Conservation (phyloP, 2,797 vertebrate species). For the Arnoldichthys spilopterus region DNA sequence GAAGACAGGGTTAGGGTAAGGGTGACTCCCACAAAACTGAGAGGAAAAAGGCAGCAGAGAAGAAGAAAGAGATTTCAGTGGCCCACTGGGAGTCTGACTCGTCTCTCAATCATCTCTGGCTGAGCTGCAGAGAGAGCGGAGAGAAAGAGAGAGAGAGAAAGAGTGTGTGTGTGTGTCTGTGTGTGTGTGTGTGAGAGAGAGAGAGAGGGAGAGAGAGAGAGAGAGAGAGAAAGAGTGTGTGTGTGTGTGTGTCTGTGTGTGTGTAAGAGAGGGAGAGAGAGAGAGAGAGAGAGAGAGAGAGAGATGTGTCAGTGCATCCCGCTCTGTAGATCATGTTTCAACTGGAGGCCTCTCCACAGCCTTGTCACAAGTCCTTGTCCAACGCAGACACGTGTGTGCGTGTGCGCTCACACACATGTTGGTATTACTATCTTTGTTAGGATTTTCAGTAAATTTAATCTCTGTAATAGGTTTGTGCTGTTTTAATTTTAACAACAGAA, state of each 20-base stretch:
- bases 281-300: conserved; percentile 19
- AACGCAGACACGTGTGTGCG: conserved; percentile 28
- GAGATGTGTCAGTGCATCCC: conserved; percentile 41
- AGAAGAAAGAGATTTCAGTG: conserved; percentile 63
- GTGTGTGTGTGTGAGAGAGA: no score
- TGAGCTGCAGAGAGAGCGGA: conserved; percentile 47
- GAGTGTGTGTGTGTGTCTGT: no score
- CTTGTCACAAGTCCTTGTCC: conserved; percentile 48
- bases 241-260: no score
- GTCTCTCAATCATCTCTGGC: conserved; percentile 59
- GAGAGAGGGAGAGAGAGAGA: conserved; percentile 35
- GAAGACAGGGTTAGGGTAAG: conserved; percentile 53
- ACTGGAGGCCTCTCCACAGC: conserved; percentile 51
- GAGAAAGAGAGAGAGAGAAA: conserved; percentile 17
- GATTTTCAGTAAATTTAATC: background rate
- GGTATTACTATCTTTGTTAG: conserved; percentile 21
- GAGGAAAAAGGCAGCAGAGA: conserved; percentile 51
- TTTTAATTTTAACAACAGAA: background rate
- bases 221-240: conserved; percentile 32
- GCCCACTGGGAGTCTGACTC: conserved; percentile 59
- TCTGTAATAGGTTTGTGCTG: background rate
- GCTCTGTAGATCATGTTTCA: conserved; percentile 61
- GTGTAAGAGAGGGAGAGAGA: no score
- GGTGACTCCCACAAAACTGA: conserved; percentile 50
- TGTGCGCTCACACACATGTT: background rate